Percentiles rank a stretch among this genome's conserved stretches.
Evolutionary conservation across 2,888 invertebrate species (phyloP).

Genomic region (Nasonovia ribisnigri): DNA sequence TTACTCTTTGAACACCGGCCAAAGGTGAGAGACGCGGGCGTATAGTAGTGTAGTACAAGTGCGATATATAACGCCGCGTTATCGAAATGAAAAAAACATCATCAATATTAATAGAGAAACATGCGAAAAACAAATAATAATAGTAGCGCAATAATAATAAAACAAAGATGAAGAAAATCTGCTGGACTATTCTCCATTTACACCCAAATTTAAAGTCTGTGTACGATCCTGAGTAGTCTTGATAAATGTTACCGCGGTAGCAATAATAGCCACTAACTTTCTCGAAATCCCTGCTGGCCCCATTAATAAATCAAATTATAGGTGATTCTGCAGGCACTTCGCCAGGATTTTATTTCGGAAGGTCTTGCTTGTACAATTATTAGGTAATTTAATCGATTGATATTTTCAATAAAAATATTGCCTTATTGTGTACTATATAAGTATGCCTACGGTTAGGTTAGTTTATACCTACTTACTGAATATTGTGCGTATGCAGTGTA

Average conservation of each 20-base stretch:
- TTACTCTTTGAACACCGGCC: conserved; percentile 7
- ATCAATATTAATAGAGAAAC: not conserved
- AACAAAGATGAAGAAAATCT: not conserved
- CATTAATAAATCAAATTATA: not conserved
- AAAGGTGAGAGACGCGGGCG: not conserved
- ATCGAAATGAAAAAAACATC: not conserved
- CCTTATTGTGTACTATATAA: not conserved
- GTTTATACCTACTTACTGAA: no score
- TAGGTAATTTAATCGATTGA: not conserved
- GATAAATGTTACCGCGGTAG: not conserved
- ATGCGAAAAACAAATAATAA: not conserved
- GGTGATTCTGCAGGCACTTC: not conserved
- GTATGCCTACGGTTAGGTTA: no score
- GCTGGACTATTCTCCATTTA: not conserved
- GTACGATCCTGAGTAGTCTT: not conserved
- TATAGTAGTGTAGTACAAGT: not conserved
- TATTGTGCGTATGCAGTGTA: not conserved
- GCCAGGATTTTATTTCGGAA: not conserved
- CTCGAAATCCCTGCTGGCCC: not conserved
- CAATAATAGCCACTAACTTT: not conserved
- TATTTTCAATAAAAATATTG: not conserved
- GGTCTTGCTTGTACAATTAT: not conserved
- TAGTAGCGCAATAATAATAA: not conserved
- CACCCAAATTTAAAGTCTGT: not conserved
- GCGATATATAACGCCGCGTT: not conserved